These are phyloP conservation scores for Petrocephalus sullivani DNA, from an alignment of 2,797 vertebrate species.

Conservation along the genomic window DNA sequence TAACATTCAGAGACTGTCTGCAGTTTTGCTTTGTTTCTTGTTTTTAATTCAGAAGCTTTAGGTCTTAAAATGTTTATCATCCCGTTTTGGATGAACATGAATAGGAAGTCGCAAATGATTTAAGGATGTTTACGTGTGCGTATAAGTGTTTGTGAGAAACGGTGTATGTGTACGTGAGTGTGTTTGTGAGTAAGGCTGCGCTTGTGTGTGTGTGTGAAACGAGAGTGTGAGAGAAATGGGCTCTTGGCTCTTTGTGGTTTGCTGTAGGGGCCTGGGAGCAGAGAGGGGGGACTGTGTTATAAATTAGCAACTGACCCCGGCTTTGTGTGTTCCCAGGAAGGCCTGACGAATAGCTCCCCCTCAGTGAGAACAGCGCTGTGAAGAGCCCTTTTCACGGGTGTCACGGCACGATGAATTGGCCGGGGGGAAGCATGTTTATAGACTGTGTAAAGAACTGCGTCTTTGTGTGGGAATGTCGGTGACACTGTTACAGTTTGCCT, in stretches of 20 bases:
- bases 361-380: constrained; percentile 43
- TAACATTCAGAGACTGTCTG: background rate
- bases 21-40: background rate
- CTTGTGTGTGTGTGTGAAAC: constrained; percentile 26
- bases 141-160: background rate
- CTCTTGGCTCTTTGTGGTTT: constrained; percentile 43
- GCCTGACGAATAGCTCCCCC: constrained; percentile 50
- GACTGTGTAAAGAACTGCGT: constrained; percentile 86
- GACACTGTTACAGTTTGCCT: constrained; percentile 81
- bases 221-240: constrained; percentile 23
- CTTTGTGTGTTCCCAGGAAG: constrained; percentile 64
- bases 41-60: background rate
- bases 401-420: constrained; percentile 75
- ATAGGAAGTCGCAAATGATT: background rate
- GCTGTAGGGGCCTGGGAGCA: constrained; percentile 62
- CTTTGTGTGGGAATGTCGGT: constrained; percentile 82
- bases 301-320: constrained; percentile 69
- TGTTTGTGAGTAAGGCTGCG: background rate
- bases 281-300: constrained; percentile 55
- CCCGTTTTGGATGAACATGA: background rate
- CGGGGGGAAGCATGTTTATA: constrained; percentile 81
- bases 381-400: constrained; percentile 63
- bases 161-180: background rate
- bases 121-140: background rate
- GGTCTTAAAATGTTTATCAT: background rate